Percentiles rank a stretch among this genome's conserved stretches.
These are phyloP conservation scores for Papilio gigon DNA, from an alignment of 2,888 invertebrate genomes.

Conservation along the genomic window DNA sequence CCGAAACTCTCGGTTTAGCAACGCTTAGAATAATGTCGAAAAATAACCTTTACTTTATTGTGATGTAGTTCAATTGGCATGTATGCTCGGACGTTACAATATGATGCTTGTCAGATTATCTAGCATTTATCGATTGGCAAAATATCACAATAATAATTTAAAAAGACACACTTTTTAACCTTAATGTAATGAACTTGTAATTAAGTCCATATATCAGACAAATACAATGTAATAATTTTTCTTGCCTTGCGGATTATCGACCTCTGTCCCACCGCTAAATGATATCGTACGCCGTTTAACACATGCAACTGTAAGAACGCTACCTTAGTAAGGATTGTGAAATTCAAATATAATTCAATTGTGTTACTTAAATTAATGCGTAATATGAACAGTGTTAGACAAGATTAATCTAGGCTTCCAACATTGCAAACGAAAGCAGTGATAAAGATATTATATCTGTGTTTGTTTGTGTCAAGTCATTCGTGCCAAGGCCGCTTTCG, in stretches of 20 bases:
- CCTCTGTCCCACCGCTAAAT: too few relatives aligned
- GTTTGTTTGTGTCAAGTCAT: constrained; percentile 42
- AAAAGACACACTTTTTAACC: background rate
- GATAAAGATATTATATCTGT: constrained; percentile 8
- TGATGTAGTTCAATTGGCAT: constrained; percentile 30
- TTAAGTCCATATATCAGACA: background rate
- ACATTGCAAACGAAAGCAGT: constrained; percentile 6
- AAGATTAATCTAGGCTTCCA: background rate
- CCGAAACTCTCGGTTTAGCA: constrained; percentile 45
- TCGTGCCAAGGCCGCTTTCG: constrained; percentile 54
- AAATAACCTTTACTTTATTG: constrained; percentile 49
- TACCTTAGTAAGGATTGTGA: too few relatives aligned
- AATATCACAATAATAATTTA: background rate
- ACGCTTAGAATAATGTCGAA: constrained; percentile 48
- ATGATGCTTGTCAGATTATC: constrained; percentile 17
- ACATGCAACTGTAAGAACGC: too few relatives aligned
- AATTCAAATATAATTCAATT: too few relatives aligned
- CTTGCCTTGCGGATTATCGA: too few relatives aligned
- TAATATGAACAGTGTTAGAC: too few relatives aligned
- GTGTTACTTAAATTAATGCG: too few relatives aligned
- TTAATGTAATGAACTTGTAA: background rate
- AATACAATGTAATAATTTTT: too few relatives aligned
- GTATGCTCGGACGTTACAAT: constrained; percentile 11
- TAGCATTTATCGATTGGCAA: background rate
- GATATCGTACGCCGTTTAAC: too few relatives aligned